A percentile compares a stretch with the other conserved stretches of the same genome.
Conservation (phyloP, 2,888 invertebrate genomes). For the Scaptomyza polygonia region DNA sequence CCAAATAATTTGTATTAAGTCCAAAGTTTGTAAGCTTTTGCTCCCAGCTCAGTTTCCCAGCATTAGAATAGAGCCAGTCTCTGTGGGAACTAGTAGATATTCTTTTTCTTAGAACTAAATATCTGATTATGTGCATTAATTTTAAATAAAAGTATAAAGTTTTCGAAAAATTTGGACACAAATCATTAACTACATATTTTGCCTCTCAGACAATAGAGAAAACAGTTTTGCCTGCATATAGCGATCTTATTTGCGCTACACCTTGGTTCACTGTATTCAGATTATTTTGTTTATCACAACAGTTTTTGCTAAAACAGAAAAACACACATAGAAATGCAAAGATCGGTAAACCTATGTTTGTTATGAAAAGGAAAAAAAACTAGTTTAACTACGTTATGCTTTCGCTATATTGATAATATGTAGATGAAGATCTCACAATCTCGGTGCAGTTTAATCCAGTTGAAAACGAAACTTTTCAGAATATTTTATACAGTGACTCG, state of each 20-base stretch:
- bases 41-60: slow-evolving; percentile 5
- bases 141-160: slow-evolving; percentile 43
- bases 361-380: too few species aligned
- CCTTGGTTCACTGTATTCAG: background rate
- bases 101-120: slow-evolving; percentile 40
- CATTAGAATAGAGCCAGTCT: slow-evolving; percentile 9
- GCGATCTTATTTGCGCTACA: background rate
- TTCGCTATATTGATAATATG: too few species aligned
- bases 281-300: too few species aligned
- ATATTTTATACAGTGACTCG: too few species aligned
- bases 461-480: too few species aligned
- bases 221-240: background rate
- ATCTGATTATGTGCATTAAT: slow-evolving; percentile 51
- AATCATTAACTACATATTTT: slow-evolving; percentile 10
- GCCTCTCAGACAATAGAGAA: background rate
- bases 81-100: slow-evolving; percentile 28
- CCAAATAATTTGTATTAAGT: slow-evolving; percentile 43
- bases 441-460: too few species aligned
- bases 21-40: slow-evolving; percentile 17
- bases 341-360: too few species aligned
- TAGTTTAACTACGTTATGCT: too few species aligned
- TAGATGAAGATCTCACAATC: too few species aligned
- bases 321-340: too few species aligned
- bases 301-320: too few species aligned
- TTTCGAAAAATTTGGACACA: slow-evolving; percentile 26